Percentiles rank a stretch among this genome's conserved stretches.
These are phyloP conservation scores for Eubucco bourcierii DNA, from an alignment of 2,113 vertebrate genomes.

Conservation along the genomic window DNA sequence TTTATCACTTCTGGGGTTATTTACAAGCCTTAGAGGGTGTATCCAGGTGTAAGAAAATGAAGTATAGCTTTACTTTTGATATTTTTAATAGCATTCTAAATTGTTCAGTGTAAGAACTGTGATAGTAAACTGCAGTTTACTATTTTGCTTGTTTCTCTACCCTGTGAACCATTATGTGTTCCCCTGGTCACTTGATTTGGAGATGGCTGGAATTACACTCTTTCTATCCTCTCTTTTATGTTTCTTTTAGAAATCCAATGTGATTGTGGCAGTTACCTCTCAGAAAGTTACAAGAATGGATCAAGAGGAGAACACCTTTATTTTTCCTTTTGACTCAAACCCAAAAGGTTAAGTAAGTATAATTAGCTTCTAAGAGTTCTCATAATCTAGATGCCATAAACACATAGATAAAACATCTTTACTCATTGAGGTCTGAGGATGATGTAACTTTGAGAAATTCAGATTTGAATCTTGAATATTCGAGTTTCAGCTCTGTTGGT, in stretches of 20 bases:
- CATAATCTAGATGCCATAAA: neutral
- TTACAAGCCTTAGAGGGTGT: neutral
- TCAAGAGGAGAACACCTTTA: neutral
- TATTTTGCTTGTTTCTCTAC: neutral
- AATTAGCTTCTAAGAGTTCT: neutral
- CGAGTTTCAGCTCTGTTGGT: neutral
- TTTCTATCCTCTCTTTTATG: neutral
- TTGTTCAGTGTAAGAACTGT: neutral
- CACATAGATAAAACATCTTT: neutral
- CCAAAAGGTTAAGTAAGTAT: neutral
- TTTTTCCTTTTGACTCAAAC: neutral
- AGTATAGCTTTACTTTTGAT: neutral
- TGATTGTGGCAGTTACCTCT: neutral
- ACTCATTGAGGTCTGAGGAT: neutral
- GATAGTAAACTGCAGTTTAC: neutral
- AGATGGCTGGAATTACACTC: neutral
- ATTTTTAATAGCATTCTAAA: neutral
- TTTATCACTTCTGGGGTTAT: neutral
- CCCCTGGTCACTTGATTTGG: neutral
- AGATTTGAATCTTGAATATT: neutral
- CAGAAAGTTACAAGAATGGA: neutral
- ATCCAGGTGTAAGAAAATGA: neutral
- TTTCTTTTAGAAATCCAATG: neutral
- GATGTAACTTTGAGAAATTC: neutral
- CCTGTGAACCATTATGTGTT: neutral